Evolutionary conservation across 2,888 invertebrate genomes (phyloP), one percentile per base, ranked within the genome.

Genomic region (Hyposoter dolosus): DNA sequence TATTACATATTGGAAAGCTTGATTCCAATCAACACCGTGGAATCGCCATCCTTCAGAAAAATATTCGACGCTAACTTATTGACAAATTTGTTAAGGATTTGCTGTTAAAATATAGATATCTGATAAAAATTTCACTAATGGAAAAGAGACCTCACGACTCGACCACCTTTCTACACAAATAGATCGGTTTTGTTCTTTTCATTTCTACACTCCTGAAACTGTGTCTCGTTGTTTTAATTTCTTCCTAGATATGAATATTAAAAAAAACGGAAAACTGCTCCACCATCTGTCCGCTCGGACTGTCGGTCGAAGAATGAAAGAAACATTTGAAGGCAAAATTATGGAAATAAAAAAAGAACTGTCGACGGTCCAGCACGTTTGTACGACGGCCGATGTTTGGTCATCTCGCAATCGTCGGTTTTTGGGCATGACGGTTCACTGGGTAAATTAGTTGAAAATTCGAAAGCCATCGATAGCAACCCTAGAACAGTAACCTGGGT

Each of bases 41-140:
- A 79, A 23, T 69, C 69, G 60, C n/a, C 40, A 50, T 60, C 69
- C 2, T 79, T 79, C 4, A 56, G 79, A 15, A 69, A 56, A n/a
- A 79, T 79, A 69, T 69, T 69, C 12, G 69, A 69, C 32, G 79
- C 53, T 72, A 23, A 72, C 23, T 32, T 4, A 47, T 53, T 47
- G 6, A 35, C 35, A 35, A 35, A 6, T 35, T 35, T 35, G 35
- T 35, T 35, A 35, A 35, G 35, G 35, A 35, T 35, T 35, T 35
- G 35, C 35, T 35, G 35, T 35, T 35, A 35, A 35, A 35, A 35
- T 35, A 35, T 35, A 35, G 35, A 35, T 3, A 35, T 35, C 4
- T 35, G 35, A 35, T 35, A 35, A 35, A 35, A 35, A 35, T 35
- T 35, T 35, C 35, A 35, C 5, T 35, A 35, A 6, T 35, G 35